These are phyloP conservation scores for Phenganax stokvisi DNA, from an alignment of 92 coral and sea anemone genomes.

Conservation along the genomic window DNA sequence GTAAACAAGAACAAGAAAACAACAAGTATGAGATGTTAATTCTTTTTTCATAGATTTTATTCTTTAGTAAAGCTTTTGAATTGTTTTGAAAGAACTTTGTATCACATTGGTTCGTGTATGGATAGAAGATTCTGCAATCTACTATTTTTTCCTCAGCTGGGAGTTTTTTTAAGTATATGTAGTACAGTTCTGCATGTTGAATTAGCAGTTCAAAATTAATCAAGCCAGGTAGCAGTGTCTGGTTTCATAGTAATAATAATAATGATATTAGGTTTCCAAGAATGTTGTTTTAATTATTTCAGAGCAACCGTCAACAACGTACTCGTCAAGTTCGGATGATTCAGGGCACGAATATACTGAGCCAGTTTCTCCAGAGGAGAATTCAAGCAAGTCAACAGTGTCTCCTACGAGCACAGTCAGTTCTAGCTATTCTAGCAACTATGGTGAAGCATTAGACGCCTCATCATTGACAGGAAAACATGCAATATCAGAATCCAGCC, in stretches of 20 bases:
- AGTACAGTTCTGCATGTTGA: too few species aligned
- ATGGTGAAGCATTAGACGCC: slow-evolving; percentile 12
- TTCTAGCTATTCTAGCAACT: slow-evolving; percentile 1
- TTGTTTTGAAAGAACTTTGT: neutral
- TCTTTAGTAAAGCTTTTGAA: neutral
- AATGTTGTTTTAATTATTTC: neutral
- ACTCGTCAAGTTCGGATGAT: slow-evolving; percentile 30
- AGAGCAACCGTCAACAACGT: slow-evolving; percentile 5
- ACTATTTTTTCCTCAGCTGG: neutral
- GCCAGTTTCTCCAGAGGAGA: slow-evolving; percentile 1
- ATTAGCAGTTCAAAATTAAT: too few species aligned
- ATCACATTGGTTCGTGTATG: neutral
- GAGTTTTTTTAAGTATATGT: too few species aligned
- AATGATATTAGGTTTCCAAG: too few species aligned
- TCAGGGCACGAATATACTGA: slow-evolving; percentile 25
- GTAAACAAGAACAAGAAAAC: neutral
- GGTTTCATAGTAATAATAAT: neutral
- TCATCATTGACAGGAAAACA: neutral
- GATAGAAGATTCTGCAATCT: neutral
- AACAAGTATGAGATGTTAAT: neutral
- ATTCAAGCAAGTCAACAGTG: neutral
- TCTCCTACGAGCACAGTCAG: neutral
- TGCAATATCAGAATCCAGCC: neutral
- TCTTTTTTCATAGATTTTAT: neutral
- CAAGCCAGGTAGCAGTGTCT: too few species aligned